These are phyloP conservation scores for Astropecten irregularis DNA, from an alignment of 53 echinoderm and acorn worm species.

Conservation along the genomic window DNA sequence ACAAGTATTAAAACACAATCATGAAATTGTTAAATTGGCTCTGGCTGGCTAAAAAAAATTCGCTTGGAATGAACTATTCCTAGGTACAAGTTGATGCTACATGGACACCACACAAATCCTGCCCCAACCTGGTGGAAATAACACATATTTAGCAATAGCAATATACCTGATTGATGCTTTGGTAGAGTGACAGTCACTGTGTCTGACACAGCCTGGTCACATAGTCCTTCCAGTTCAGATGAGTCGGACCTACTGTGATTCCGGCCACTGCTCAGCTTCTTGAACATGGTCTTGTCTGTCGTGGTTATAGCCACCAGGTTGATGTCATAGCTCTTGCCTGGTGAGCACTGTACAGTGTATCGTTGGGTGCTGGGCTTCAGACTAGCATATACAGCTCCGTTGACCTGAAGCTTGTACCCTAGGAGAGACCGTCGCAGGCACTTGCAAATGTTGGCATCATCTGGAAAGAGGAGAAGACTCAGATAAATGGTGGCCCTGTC, in stretches of 20 bases:
- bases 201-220: constrained; percentile 44
- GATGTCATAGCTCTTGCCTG: constrained; percentile 47
- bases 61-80: too few species aligned
- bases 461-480: constrained; percentile 7
- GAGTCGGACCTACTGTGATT: constrained; percentile 17
- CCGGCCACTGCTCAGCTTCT: constrained; percentile 1
- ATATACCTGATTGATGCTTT: constrained; percentile 65
- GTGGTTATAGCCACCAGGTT: constrained; percentile 63
- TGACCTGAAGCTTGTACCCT: constrained; percentile 67
- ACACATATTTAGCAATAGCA: too few species aligned
- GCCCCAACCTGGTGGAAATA: too few species aligned
- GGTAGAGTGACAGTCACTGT: constrained; percentile 59
- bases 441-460: not conserved
- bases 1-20: too few species aligned
- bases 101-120: too few species aligned
- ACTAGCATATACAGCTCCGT: constrained; percentile 50
- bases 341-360: constrained; percentile 58
- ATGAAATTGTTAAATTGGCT: too few species aligned
- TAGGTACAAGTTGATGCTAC: too few species aligned
- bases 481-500: too few species aligned
- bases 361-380: constrained; percentile 62
- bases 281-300: constrained; percentile 41
- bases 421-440: constrained; percentile 63
- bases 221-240: constrained; percentile 10
- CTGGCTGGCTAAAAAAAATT: too few species aligned